phyloP scores from a whole-genome alignment of 2,113 vertebrate species.

The Ceuthmochares aereus region DNA sequence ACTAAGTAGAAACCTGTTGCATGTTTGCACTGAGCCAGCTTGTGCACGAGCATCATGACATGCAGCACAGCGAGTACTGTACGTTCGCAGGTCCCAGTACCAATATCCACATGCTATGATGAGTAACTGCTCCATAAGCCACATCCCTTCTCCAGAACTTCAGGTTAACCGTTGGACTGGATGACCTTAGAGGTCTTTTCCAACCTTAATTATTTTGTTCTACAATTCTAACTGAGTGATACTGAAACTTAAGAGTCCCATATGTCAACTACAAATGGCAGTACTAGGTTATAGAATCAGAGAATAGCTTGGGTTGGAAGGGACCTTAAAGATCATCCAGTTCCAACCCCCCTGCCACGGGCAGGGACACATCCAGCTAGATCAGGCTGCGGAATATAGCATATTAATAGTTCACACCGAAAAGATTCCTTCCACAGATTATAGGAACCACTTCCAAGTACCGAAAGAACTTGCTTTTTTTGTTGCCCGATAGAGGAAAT shows the following conservation, averaged over 20 bases:
- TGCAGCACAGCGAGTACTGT: neutral
- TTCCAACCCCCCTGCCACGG: too few species aligned
- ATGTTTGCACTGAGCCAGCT: neutral
- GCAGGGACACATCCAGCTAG: too few species aligned
- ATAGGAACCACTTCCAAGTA: neutral
- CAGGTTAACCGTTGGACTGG: too few species aligned
- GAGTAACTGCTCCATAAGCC: neutral
- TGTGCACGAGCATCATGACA: rapidly evolving
- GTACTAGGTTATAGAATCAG: neutral
- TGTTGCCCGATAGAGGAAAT: neutral
- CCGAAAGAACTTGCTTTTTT: neutral
- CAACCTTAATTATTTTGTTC: too few species aligned
- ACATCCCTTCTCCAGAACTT: neutral
- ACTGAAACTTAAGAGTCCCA: rapidly evolving
- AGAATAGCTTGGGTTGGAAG: too few species aligned
- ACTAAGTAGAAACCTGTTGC: neutral
- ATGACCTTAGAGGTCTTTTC: too few species aligned
- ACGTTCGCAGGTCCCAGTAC: rapidly evolving
- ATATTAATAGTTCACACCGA: neutral
- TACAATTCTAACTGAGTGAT: too few species aligned
- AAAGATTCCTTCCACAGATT: neutral
- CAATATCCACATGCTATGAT: rapidly evolving
- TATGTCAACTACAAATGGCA: neutral
- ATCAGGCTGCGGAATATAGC: neutral
- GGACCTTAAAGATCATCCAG: too few species aligned